phyloP scores from a whole-genome alignment of 2,888 invertebrate species.

The Hydraecia micacea region DNA sequence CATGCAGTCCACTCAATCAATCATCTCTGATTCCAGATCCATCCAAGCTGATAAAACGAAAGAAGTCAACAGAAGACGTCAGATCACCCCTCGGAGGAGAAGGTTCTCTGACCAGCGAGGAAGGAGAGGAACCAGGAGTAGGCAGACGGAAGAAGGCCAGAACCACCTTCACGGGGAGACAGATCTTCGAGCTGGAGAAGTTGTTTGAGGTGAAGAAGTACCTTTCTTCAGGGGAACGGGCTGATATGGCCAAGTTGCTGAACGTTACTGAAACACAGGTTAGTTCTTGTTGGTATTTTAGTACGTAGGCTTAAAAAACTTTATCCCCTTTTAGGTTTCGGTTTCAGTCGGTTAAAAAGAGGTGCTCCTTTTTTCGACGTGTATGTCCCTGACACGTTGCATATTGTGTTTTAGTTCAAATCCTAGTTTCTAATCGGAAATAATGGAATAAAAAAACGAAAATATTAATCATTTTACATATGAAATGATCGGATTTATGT shows the following conservation, averaged over 20 bases:
- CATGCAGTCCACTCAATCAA: not conserved
- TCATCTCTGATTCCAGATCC: constrained; percentile 74
- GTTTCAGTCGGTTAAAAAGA: not conserved
- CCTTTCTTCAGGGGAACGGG: constrained; percentile 97
- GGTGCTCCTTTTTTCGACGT: not conserved
- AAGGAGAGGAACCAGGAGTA: constrained; percentile 89
- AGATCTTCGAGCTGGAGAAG: constrained; percentile 99
- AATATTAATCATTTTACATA: not conserved
- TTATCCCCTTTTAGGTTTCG: not conserved
- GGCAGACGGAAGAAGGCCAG: constrained; percentile 95
- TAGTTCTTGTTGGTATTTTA: constrained; percentile 69
- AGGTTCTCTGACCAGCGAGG: constrained; percentile 86
- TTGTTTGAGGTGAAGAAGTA: constrained; percentile 99
- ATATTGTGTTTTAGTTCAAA: not conserved
- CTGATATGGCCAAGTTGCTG: constrained; percentile 98
- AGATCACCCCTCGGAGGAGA: constrained; percentile 85
- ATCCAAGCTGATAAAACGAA: constrained; percentile 84
- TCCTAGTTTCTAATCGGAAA: not conserved
- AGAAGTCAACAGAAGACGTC: constrained; percentile 87
- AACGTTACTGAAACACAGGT: constrained; percentile 99
- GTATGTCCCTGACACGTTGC: not conserved
- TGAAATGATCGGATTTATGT: not conserved
- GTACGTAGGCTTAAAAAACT: not conserved
- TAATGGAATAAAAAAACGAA: not conserved
- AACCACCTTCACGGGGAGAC: constrained; percentile 98